phyloP scores from a whole-genome alignment of 2,888 invertebrate species.

The Drosophila anceps region DNA sequence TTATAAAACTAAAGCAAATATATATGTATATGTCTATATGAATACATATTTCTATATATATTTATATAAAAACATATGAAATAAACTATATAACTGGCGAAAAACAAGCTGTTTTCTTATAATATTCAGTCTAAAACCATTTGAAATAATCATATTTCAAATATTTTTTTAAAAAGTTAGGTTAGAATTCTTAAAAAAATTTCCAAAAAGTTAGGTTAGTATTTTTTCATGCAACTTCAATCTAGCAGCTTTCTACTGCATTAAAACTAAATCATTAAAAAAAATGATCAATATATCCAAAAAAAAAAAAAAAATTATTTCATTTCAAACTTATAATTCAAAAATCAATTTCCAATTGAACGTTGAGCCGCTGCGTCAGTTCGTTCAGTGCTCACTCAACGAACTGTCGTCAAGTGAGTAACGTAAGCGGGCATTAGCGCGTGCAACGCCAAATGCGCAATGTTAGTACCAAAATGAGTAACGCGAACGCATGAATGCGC shows the following conservation, averaged over 20 bases:
- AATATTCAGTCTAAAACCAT: not conserved
- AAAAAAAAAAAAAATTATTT: too few species aligned
- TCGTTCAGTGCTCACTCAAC: not conserved
- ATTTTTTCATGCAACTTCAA: not conserved
- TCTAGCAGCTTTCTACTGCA: not conserved
- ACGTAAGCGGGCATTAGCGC: slow-evolving; percentile 30
- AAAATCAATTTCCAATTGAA: not conserved
- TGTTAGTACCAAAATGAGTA: slow-evolving; percentile 43
- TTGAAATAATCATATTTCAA: not conserved
- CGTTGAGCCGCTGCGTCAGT: slow-evolving; percentile 7
- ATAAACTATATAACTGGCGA: slow-evolving; percentile 72
- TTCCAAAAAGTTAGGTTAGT: not conserved
- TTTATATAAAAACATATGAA: slow-evolving; percentile 47
- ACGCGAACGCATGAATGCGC: slow-evolving; percentile 49
- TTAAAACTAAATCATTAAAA: not conserved
- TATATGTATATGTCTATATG: slow-evolving; percentile 7
- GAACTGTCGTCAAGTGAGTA: slow-evolving; percentile 22
- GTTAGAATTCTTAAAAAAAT: not conserved
- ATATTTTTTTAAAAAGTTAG: not conserved
- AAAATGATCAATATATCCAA: too few species aligned
- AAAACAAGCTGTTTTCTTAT: slow-evolving; percentile 26
- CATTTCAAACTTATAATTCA: not conserved
- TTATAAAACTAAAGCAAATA: slow-evolving; percentile 42
- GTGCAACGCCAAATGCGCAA: slow-evolving; percentile 35
- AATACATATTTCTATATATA: slow-evolving; percentile 28